Evolutionary conservation across 1,140 invertebrate genomes (phyloP).

Genomic region (Drosophila leontia): DNA sequence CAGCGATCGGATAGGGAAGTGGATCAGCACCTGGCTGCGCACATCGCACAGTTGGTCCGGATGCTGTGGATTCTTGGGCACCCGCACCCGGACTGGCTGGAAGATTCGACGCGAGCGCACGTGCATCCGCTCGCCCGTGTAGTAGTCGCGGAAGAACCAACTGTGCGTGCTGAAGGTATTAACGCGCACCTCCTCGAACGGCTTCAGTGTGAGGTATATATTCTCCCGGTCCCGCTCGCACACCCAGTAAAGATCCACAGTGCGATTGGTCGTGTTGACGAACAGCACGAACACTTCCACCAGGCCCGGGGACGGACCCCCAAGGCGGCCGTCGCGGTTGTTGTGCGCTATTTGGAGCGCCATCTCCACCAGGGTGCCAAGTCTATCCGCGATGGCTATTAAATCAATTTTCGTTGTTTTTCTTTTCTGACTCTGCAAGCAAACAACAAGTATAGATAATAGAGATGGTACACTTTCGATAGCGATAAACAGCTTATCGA

Average conservation of each 20-base stretch:
- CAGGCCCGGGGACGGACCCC: constrained; percentile 17
- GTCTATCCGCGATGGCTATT: constrained; percentile 42
- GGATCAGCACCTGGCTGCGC: constrained; percentile 69
- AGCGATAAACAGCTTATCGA: not conserved
- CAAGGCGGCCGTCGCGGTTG: constrained; percentile 46
- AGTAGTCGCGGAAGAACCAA: constrained; percentile 89
- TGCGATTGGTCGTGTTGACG: constrained; percentile 88
- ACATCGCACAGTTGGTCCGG: constrained; percentile 59
- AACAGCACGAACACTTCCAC: constrained; percentile 88
- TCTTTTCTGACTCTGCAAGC: constrained; percentile 1
- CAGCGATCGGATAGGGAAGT: constrained; percentile 69
- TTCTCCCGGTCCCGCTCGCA: constrained; percentile 88
- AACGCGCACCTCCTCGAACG: constrained; percentile 86
- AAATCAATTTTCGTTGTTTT: constrained; percentile 47
- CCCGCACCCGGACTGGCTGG: constrained; percentile 59
- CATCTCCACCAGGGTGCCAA: constrained; percentile 54
- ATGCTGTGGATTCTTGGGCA: constrained; percentile 60
- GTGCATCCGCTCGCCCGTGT: constrained; percentile 87
- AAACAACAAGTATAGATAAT: constrained; percentile 57
- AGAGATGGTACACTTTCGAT: not conserved
- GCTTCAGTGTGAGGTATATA: constrained; percentile 86
- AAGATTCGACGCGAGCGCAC: constrained; percentile 84
- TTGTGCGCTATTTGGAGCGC: constrained; percentile 56
- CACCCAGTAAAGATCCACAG: constrained; percentile 90
- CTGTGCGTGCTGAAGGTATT: constrained; percentile 91